Percentiles rank a stretch among this genome's conserved stretches.
phyloP scores from a whole-genome alignment of 2,113 vertebrate species.

The Octodon degus region DNA sequence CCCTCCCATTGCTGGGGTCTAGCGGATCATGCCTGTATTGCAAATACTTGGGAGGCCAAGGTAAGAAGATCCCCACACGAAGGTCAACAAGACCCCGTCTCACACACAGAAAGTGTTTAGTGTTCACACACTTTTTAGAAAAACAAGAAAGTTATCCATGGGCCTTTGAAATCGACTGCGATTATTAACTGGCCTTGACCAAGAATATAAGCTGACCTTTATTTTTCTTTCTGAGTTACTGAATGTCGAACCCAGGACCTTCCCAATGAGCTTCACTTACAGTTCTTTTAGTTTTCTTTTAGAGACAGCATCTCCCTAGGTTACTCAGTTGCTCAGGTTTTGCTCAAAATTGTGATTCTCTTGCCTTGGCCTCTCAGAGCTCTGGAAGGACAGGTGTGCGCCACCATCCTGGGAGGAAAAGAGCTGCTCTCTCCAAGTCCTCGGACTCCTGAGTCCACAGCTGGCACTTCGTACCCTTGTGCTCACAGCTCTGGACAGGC shows the following conservation, averaged over 20 bases:
- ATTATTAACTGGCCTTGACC: not conserved
- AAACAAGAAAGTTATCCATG: accelerated
- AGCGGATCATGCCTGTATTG: not conserved
- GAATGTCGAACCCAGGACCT: not conserved
- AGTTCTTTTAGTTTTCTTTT: not conserved
- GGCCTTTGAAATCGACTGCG: not conserved
- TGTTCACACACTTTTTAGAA: not conserved
- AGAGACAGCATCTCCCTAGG: not conserved
- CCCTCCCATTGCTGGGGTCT: not conserved
- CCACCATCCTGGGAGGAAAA: not conserved
- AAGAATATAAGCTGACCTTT: not conserved
- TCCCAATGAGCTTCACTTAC: not conserved
- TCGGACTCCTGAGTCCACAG: too few relatives aligned
- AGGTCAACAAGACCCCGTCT: not conserved
- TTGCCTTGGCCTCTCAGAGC: not conserved
- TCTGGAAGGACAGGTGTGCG: not conserved
- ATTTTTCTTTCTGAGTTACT: not conserved
- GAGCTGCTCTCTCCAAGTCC: too few relatives aligned
- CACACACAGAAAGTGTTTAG: not conserved
- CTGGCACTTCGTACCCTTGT: too few relatives aligned
- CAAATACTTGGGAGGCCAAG: not conserved
- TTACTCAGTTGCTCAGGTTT: not conserved
- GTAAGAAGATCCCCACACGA: not conserved
- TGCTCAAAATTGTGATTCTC: not conserved
- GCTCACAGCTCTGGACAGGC: not conserved